Evolutionary conservation across 30 jellyfish, hydroid and myxozoan species (phyloP), one percentile per base, ranked within the genome.

Genomic region (Rhopilema esculentum): DNA sequence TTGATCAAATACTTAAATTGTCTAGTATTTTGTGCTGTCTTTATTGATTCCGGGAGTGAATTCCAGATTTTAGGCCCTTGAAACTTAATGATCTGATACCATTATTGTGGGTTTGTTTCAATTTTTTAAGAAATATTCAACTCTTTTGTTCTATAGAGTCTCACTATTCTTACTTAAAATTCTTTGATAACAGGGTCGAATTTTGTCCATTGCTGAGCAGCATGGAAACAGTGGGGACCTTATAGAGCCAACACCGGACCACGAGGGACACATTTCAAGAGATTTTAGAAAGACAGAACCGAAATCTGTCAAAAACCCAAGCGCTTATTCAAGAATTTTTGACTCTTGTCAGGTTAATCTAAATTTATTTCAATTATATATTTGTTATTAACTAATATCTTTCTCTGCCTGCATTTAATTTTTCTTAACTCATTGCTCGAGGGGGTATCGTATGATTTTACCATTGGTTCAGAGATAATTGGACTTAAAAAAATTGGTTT

Each of bases 211-310:
- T 20, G 88, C 88, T 27, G 88, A 78, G 31, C 88, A 78, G 51
- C 88, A 78, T 25, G 88, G 88, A 24, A 61, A 23, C 18, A 75
- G 21, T 23, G 69, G 50, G 16, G 69, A 73, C 25, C 79, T 70
- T 22, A 79, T 92, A 71, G 98, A 92, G 26, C 98, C 98, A 17
- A 87, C 98, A 1, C 98, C 98, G 16, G 82, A 69, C 27, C 89
- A 50, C 63, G 97, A 92, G 64, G 93, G 95, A 0, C 98, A 92
- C 65, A 25, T 88, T 24, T 87, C 98, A 52, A 92, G 83, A 27
- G 89, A 80, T 30, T 92, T 87, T 64, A 88, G 83, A 80, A 73
- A 49, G 71, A 84, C 12, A 23, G 86, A 50, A 51, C 75, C 75
- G 19, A 33, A 49, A 0, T 62, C 92, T 1, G 51, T 50, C 12